Evolutionary conservation across 2,888 invertebrate species (phyloP), one percentile per base, ranked within the genome.

Genomic region (Colletes collaris): DNA sequence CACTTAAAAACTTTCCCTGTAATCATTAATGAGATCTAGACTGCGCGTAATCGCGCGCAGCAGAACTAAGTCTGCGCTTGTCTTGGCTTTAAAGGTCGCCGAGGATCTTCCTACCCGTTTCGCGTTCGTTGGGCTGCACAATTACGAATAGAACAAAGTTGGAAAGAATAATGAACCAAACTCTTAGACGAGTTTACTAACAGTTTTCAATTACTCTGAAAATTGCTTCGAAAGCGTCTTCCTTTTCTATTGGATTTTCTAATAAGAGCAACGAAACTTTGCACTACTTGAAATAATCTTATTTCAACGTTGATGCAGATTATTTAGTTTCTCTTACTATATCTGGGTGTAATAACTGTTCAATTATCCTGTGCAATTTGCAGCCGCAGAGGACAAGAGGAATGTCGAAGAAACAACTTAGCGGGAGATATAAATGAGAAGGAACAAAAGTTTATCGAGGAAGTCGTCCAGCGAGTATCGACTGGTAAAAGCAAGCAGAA

Each of bases 401-500:
- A 74, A 2, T 49, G 37, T 44, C 62, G 56, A 19, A 76, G 44
- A 40, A 19, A 6, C 7, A 60, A 37, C 49, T 19, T 64, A 35
- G 11, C 8, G 11, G 16, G 13, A 2, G 77, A 71, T 6, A 80
- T 88, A 27, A 87, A 75, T 52, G 88, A 89, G 10, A 87, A 81
- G 40, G 89, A 90, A 62, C 81, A 73, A 16, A 84, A 62, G 59
- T 79, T 56, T 65, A 84, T 90, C 55, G 89, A 90, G 5, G 87
- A 85, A 4, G 75, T 84, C 40, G 56, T 76, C 16, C 79, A 74
- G 27, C 85, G 86, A 62, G 50, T 77, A 35, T 75, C 76, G 2
- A 83, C 27, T 16, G 65, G 76, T 0, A 89, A 83, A 55, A 58
- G 58, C 5, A 87, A 88, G 60, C 84, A 72, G 19, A 88, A 83